phyloP scores from a whole-genome alignment of 2,113 vertebrate species.

The Arothron firmamentum region DNA sequence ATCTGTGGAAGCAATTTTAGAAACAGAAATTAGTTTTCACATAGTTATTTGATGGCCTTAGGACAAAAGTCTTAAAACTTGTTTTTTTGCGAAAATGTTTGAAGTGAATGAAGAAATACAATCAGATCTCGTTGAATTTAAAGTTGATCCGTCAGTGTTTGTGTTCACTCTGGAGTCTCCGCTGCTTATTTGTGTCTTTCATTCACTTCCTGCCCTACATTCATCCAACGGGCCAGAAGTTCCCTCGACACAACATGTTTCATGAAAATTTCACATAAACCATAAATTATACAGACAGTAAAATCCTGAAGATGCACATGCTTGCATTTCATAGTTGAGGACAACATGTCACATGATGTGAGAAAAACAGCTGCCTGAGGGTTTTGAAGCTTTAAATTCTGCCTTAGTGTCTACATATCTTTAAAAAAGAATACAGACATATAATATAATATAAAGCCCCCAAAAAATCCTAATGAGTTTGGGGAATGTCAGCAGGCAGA shows the following conservation, averaged over 20 bases:
- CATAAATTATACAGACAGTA: slow-evolving; percentile 46
- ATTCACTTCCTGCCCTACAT: slow-evolving; percentile 1
- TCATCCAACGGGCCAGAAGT: slow-evolving; percentile 6
- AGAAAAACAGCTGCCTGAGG: slow-evolving; percentile 1
- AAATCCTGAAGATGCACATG: slow-evolving; percentile 25
- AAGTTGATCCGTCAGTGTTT: neutral
- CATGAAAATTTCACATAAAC: slow-evolving; percentile 47
- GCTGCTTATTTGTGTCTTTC: slow-evolving; percentile 9
- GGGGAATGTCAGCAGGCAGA: neutral
- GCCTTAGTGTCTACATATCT: too few species aligned
- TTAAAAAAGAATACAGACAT: too few species aligned
- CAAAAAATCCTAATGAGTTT: too few species aligned
- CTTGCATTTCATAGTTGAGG: slow-evolving; percentile 1
- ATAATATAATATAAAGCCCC: too few species aligned
- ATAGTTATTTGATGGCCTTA: too few species aligned
- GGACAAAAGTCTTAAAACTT: too few species aligned
- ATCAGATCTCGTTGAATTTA: neutral
- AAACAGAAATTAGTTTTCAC: too few species aligned
- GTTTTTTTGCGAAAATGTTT: too few species aligned
- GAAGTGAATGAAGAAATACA: too few species aligned
- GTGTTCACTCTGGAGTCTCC: neutral
- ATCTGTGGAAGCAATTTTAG: too few species aligned
- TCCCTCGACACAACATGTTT: slow-evolving; percentile 3
- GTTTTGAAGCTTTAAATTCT: neutral
- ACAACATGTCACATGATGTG: slow-evolving; percentile 2